These are phyloP conservation scores for Agrilus planipennis DNA, from an alignment of 1,140 invertebrate genomes.

Conservation along the genomic window DNA sequence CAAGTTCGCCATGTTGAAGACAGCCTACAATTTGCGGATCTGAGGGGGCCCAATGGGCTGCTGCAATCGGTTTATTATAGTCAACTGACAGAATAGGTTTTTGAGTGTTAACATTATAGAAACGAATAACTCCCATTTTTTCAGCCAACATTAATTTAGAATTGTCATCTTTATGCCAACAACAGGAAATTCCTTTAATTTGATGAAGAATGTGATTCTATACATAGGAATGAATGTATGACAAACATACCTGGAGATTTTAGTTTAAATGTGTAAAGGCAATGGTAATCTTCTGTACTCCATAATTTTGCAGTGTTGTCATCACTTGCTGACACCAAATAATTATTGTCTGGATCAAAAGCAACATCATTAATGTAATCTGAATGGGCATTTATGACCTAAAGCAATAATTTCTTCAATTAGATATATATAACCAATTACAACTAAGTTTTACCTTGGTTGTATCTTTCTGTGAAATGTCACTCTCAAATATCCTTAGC, in stretches of 20 bases:
- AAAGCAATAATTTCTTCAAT: conserved; percentile 14
- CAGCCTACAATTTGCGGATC: conserved; percentile 51
- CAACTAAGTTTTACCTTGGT: conserved; percentile 32
- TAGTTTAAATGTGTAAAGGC: conserved; percentile 45
- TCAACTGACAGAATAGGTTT: conserved; percentile 60
- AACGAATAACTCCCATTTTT: conserved; percentile 57
- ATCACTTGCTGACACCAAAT: conserved; percentile 62
- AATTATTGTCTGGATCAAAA: conserved; percentile 55
- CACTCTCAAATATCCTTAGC: conserved; percentile 42
- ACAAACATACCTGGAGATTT: conserved; percentile 45
- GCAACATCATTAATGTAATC: conserved; percentile 58
- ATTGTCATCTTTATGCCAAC: conserved; percentile 58
- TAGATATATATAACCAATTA: conserved; percentile 4
- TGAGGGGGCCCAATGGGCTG: conserved; percentile 55
- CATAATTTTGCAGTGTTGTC: conserved; percentile 64
- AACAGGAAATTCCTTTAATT: conserved; percentile 43
- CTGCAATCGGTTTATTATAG: conserved; percentile 46
- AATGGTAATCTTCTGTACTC: conserved; percentile 43
- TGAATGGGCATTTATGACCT: conserved; percentile 51
- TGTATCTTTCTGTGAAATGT: conserved; percentile 38
- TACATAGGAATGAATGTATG: neutral
- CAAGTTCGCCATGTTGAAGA: conserved; percentile 46
- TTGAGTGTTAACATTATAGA: conserved; percentile 58
- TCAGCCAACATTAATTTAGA: conserved; percentile 64
- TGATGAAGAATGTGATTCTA: conserved; percentile 4